Evolutionary conservation across 2,113 vertebrate species (phyloP), one percentile per base, ranked within the genome.

Genomic region (Odocoileus hemionus): DNA sequence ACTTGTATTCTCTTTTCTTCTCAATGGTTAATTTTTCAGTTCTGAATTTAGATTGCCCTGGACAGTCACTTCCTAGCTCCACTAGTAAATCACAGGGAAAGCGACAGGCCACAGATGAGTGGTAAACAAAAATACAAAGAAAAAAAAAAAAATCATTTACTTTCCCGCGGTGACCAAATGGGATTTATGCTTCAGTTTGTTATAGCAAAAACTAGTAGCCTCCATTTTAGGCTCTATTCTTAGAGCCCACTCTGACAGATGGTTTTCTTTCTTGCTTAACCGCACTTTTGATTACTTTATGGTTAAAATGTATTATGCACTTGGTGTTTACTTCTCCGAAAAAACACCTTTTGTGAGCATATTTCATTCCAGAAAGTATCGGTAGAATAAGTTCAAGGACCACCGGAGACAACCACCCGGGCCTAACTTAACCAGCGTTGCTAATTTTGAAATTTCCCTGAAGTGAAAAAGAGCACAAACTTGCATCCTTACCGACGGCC

Each of bases 81-180:
- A 76, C 12, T 26, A 4, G 30, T 36, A 57, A 88, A n/a, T 10
- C 1, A 50, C 52, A 14, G 26, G 8, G 30, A 60, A 95, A 78
- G 52, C 7, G 21, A 36, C 7, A 6, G n/a, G 4, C 16, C 23
- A 5, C 17, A 8, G 8, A 8, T 36, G 33, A 50, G 7, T 0
- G 4, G 33, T 23, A 55, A 30, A 9, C n/a, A 57, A 43, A 74
- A 60, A n/a, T 60, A 15, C 8, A 2, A 70, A 36, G 6, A 70
- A 55, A 54, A 54, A 25, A 57, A 21, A 64, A 52, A 26, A 70
- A 80, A 23, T 36, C 5, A 3, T 19, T 45, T 19, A n/a, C 2
- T 25, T 33, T 6, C 23, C 14, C 33, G 11, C 12, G 10, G 21
- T 36, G 3, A 4, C 28, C 15, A 74, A 36, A 50, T 8, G 60